phyloP scores from a whole-genome alignment of 2,888 invertebrate species.

The Dugesia japonica region DNA sequence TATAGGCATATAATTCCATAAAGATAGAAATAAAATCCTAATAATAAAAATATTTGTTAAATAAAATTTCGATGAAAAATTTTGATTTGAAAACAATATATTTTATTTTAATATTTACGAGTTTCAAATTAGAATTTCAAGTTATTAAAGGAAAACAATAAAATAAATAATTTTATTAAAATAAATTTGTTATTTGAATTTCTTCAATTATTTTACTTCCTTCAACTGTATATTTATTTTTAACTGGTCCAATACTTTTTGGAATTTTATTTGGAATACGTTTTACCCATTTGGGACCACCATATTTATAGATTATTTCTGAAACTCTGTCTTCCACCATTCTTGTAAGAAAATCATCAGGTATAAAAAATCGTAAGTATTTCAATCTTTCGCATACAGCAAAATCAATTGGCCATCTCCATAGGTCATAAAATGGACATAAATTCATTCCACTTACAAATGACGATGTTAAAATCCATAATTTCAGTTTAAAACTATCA shows the following conservation, averaged over 20 bases:
- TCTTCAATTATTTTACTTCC: neutral
- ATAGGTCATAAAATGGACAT: constrained; percentile 36
- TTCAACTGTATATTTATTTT: neutral
- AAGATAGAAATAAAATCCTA: too few species aligned
- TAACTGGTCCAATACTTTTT: neutral
- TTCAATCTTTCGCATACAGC: neutral
- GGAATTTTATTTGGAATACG: neutral
- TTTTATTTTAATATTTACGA: too few species aligned
- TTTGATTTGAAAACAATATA: too few species aligned
- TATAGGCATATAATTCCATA: too few species aligned
- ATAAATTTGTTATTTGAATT: neutral
- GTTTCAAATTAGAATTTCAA: too few species aligned
- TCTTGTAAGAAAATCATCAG: constrained; percentile 22
- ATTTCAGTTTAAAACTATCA: neutral
- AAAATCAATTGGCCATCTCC: constrained; percentile 36
- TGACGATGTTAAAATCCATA: neutral
- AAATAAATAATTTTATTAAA: too few species aligned
- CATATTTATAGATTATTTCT: neutral
- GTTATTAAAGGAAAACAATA: too few species aligned
- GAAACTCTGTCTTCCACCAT: neutral
- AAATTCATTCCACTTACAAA: constrained; percentile 35
- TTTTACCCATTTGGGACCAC: neutral
- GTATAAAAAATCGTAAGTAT: neutral
- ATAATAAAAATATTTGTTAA: too few species aligned
- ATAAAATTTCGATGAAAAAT: too few species aligned